phyloP scores from a whole-genome alignment of 92 coral and sea anemone genomes.

The Micromussa lordhowensis region DNA sequence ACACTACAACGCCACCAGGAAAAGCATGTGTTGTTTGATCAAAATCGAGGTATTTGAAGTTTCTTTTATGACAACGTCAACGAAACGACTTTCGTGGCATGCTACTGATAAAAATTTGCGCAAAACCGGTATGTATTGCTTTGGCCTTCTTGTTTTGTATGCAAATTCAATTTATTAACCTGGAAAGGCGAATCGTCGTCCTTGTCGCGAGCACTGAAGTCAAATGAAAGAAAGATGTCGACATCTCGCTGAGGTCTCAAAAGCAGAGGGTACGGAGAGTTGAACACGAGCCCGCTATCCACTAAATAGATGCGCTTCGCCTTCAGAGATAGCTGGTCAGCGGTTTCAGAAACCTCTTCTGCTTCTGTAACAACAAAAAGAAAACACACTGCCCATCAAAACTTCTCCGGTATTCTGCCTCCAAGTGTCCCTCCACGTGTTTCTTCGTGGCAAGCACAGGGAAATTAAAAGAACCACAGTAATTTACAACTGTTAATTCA shows the following conservation, averaged over 20 bases:
- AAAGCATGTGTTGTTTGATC: too few relatives aligned
- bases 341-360: conserved; percentile 26
- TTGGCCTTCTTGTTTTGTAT: neutral
- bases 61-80: too few relatives aligned
- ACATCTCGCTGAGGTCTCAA: conserved; percentile 77
- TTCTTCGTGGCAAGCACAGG: too few relatives aligned
- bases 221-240: conserved; percentile 81
- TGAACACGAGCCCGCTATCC: conserved; percentile 86
- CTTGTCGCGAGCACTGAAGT: conserved; percentile 79
- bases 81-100: too few relatives aligned
- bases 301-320: conserved; percentile 71
- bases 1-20: too few relatives aligned
- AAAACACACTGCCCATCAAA: neutral
- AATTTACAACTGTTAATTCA: too few relatives aligned
- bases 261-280: conserved; percentile 80
- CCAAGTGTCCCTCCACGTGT: too few relatives aligned
- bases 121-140: neutral
- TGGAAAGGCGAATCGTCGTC: conserved; percentile 28
- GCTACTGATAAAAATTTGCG: too few relatives aligned
- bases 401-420: too few relatives aligned
- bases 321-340: conserved; percentile 34
- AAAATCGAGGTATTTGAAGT: too few relatives aligned
- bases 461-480: too few relatives aligned
- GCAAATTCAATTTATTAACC: conserved; percentile 7
- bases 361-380: neutral